These are phyloP conservation scores for Formica exsecta DNA, from an alignment of 1,140 invertebrate genomes.

Conservation along the genomic window DNA sequence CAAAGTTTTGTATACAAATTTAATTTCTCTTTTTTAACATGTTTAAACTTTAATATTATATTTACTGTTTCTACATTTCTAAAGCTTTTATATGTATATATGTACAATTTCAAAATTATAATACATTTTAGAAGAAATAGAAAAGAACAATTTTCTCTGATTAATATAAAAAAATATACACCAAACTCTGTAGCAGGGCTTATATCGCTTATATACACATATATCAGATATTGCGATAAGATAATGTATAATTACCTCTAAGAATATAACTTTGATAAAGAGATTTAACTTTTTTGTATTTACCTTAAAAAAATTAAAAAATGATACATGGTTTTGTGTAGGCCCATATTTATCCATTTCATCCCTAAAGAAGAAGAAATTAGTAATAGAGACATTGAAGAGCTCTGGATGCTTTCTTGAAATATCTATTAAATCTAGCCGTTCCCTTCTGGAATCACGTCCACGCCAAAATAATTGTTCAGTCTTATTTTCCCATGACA, in stretches of 20 bases:
- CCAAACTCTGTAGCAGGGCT: background rate
- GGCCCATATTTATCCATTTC: constrained; percentile 95
- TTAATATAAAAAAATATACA: background rate
- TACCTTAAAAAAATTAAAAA: constrained; percentile 98
- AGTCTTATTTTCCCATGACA: constrained; percentile 92
- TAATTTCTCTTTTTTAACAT: background rate
- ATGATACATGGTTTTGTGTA: constrained; percentile 93
- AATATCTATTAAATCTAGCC: constrained; percentile 94
- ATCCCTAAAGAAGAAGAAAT: constrained; percentile 98
- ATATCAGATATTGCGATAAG: background rate
- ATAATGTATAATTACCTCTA: constrained; percentile 4
- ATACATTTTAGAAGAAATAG: background rate
- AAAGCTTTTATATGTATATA: background rate
- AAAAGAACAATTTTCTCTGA: background rate
- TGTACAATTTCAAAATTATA: background rate
- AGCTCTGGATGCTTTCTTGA: constrained; percentile 92
- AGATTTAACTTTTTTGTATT: background rate
- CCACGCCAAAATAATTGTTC: constrained; percentile 96
- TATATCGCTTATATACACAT: background rate
- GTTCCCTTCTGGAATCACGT: constrained; percentile 94
- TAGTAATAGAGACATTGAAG: constrained; percentile 97
- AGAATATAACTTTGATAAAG: background rate
- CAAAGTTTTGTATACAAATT: background rate
- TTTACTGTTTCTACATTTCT: background rate
- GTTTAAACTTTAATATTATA: background rate